Conservation (phyloP, 1,140 invertebrate species). For the Lerema accius region DNA sequence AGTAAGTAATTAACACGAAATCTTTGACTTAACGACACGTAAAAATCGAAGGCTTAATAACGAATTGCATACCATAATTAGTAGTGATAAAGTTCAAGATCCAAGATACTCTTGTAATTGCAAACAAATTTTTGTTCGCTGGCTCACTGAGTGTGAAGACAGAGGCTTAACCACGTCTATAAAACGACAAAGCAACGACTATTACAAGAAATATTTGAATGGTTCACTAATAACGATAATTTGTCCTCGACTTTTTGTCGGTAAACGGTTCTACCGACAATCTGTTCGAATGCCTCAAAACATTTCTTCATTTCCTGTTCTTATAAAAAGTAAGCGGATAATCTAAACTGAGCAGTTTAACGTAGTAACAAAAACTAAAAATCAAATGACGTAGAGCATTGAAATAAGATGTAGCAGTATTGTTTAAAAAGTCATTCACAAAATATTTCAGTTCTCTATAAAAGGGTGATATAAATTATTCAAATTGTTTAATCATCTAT, state of each 20-base stretch:
- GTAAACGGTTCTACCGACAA: not conserved
- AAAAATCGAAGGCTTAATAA: too few relatives aligned
- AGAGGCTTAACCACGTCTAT: not conserved
- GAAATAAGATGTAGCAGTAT: too few relatives aligned
- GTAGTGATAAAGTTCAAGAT: too few relatives aligned
- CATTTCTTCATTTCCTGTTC: not conserved
- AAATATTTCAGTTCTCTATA: too few relatives aligned
- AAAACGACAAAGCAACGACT: not conserved
- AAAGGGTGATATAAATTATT: too few relatives aligned
- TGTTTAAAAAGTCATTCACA: too few relatives aligned
- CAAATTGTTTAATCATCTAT: too few relatives aligned
- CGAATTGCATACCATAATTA: too few relatives aligned
- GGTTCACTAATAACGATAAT: conserved; percentile 3
- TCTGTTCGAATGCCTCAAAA: not conserved
- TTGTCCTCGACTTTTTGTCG: not conserved
- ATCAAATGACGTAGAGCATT: not conserved
- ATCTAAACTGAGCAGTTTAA: not conserved
- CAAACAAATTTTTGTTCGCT: too few relatives aligned
- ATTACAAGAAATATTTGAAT: not conserved
- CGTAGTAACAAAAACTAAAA: not conserved
- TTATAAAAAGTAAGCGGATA: not conserved
- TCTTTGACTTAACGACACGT: too few relatives aligned
- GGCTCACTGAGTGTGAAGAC: not conserved
- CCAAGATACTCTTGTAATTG: too few relatives aligned
- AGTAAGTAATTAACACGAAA: too few relatives aligned